Evolutionary conservation across 2,113 vertebrate species (phyloP), one percentile per base, ranked within the genome.

Genomic region (Rhinolophus sinicus): DNA sequence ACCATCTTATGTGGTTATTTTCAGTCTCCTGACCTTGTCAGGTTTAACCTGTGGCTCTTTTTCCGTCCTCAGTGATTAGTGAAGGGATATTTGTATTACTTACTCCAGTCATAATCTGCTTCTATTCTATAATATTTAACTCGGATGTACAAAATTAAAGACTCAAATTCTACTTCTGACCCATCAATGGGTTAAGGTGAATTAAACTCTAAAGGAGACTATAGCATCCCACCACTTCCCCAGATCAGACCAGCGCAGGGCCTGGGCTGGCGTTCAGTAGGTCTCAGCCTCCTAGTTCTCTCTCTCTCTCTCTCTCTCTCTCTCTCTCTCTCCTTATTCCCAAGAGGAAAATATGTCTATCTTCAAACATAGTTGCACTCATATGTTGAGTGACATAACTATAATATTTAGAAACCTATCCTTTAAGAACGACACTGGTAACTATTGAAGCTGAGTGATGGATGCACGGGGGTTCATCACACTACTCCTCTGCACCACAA

Each of bases 91-190:
- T 86, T 96, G 72, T 50, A 69, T 35, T 88, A 60, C 44, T 82
- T 38, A 82, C 30, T 9, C 26, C 8, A 22, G 64, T 94, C 67
- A 72, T 14, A 44, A 86, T 19, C 26, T 64, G 14, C 4, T 84
- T 88, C n/a, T 16, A 54, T 65, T 95, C 86, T 72, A 76, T 58
- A 89, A 70, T 73, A 85, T 77, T 88, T 92, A 81, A 95, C 70
- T 88, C 33, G 73, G 40, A 60, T 14, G 5, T 14, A 56, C 14
- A 81, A 80, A 96, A 89, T 47, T 81, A 62, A 73, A 94, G 80
- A 62, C 14, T 91, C 58, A 95, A n/a, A 56, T 84, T 92, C 50
- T 80, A 75, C 33, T 30, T 44, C 60, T 50, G 52, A 26, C 10
- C 15, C 52, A 69, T 22, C 22, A 19, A 47, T 30, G 14, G 12